Base-by-base conservation (phyloP, 2,797 vertebrate species). In the Semotilus atromaculatus region DNA sequence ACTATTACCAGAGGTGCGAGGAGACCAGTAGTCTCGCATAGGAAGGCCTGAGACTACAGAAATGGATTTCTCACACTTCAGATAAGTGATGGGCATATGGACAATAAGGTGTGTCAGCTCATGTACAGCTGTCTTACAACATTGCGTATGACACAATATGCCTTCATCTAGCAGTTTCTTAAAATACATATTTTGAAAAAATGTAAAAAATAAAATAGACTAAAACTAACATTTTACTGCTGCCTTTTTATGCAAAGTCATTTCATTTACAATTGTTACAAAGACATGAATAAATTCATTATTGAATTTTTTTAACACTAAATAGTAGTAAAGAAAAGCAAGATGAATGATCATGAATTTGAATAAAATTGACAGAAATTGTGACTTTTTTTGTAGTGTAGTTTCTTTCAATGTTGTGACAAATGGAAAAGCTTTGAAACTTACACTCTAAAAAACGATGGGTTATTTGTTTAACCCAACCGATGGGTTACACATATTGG, bases 1-100 rank as follows among this genome's bases (percentile, higher is more conserved):
- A 62, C 86, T 82, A 80, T 85, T 74, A 82, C 21, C 60, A 43
- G 40, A 85, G 86, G 86, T 88, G 86, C 51, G 51, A 88, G 70
- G 29, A 82, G 67, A n/a, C 43, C 53, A 85, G 55, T 75, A 51
- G 64, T 70, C 38, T 80, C 51, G 70, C 66, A 26, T 78, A 73
- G 16, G 53, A 75, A 81, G 64, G 23, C 53, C 72, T n/a, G 43
- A 76, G 67, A 55, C 60, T 81, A 75, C 40, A 66, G 75, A 82
- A 83, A 82, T 79, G 81, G 81, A 82, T 81, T 81, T 87, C 53
- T 84, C 72, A 66, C 83, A 81, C 67, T 71, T 80, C 60, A 80
- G 73, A 72, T 80, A 87, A 80, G 58, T 73, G 68, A 85, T 72
- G 66, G 83, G 18, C 76, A 72, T 85, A 80, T 23, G 68, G 83